Conservation (phyloP, 2,888 invertebrate species). For the Habrosyne pyritoides region DNA sequence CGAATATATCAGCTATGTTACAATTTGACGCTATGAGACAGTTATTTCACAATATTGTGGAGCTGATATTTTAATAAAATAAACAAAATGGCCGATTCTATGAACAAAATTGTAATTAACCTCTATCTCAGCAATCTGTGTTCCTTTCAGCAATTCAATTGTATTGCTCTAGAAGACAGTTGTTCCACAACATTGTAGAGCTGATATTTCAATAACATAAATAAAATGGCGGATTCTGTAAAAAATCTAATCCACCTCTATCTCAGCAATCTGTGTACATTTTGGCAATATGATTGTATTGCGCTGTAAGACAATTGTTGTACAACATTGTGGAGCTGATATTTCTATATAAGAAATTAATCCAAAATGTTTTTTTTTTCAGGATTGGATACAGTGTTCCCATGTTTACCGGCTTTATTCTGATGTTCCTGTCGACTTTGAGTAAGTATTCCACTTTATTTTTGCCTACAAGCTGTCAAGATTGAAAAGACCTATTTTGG, state of each 20-base stretch:
- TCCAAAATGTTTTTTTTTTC: conserved; percentile 66
- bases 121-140: not conserved
- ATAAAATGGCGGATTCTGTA: no score
- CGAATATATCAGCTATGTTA: no score
- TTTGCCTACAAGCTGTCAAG: no score
- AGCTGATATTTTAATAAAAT: not conserved
- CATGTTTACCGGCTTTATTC: conserved; percentile 99
- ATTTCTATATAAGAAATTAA: not conserved
- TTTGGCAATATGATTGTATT: no score
- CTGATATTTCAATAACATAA: not conserved
- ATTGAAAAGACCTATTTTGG: no score
- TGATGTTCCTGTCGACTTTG: conserved; percentile 99
- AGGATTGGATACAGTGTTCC: conserved; percentile 99
- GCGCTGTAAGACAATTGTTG: not conserved
- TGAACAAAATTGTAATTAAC: not conserved
- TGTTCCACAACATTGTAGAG: not conserved
- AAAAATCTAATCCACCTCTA: not conserved
- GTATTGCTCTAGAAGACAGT: not conserved
- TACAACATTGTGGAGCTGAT: not conserved
- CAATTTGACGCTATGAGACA: not conserved
- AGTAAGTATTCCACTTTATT: conserved; percentile 87
- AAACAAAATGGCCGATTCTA: no score
- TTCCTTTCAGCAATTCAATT: no score
- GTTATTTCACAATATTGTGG: not conserved
- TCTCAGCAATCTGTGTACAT: not conserved